Percentiles rank a stretch among this genome's conserved stretches.
phyloP scores from a whole-genome alignment of 2,888 invertebrate species.

The Coleophora flavipennella region DNA sequence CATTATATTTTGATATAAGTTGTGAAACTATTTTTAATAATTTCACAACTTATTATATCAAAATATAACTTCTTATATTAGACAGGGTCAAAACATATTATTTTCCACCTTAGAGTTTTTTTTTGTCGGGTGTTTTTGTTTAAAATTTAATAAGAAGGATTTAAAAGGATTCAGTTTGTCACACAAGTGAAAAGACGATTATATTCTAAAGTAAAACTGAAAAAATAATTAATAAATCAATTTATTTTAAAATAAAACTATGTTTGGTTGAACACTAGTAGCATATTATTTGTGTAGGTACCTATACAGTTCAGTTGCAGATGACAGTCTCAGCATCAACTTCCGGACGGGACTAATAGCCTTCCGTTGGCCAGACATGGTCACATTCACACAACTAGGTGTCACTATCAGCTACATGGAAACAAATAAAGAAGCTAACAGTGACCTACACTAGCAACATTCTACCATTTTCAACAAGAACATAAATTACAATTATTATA shows the following conservation, averaged over 20 bases:
- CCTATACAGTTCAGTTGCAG: neutral
- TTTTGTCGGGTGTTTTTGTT: too few species aligned
- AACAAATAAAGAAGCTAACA: conserved; percentile 57
- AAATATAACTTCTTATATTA: too few species aligned
- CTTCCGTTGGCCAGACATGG: conserved; percentile 19
- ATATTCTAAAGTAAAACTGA: conserved; percentile 9
- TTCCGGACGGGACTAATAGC: conserved; percentile 32
- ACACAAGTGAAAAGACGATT: too few species aligned
- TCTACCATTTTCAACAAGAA: neutral
- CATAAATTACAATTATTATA: neutral
- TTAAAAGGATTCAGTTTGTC: too few species aligned
- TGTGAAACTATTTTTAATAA: too few species aligned
- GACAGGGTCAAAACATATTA: too few species aligned
- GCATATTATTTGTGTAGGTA: conserved; percentile 17
- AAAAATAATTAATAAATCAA: conserved; percentile 19
- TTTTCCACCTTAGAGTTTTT: too few species aligned
- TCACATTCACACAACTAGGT: too few species aligned
- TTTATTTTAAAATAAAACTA: conserved; percentile 23
- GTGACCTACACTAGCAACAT: conserved; percentile 13
- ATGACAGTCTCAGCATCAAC: neutral
- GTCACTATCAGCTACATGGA: conserved; percentile 40
- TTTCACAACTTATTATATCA: too few species aligned
- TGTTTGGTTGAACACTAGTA: conserved; percentile 15
- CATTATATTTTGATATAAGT: too few species aligned
- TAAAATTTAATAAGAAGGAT: too few species aligned